These are phyloP conservation scores for Noctua comes DNA, from an alignment of 2,888 invertebrate species.

Conservation along the genomic window DNA sequence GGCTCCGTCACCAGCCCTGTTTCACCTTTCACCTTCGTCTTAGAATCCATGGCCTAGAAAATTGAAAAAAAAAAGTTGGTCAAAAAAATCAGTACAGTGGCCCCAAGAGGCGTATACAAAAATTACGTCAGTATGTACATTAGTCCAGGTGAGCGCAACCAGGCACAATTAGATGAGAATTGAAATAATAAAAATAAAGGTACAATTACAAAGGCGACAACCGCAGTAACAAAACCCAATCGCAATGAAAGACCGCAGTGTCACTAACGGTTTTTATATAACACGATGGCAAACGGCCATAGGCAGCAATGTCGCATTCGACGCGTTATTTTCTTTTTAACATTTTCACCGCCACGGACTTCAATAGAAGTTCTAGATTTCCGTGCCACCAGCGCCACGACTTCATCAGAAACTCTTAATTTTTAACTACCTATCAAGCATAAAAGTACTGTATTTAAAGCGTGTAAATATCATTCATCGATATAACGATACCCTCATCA, in stretches of 20 bases:
- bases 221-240: neutral
- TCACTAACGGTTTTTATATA: neutral
- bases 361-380: too few species aligned
- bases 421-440: too few species aligned
- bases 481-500: too few species aligned
- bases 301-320: neutral
- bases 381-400: too few species aligned
- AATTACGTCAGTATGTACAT: neutral
- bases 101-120: neutral
- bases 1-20: conserved; percentile 95
- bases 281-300: neutral
- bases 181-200: neutral
- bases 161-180: neutral
- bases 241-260: neutral
- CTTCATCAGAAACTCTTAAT: too few species aligned
- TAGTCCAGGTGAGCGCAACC: neutral
- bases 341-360: too few species aligned
- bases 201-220: neutral
- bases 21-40: conserved; percentile 88
- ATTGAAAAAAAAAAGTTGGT: neutral
- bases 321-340: neutral
- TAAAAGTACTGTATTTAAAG: too few species aligned
- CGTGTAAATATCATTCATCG: too few species aligned
- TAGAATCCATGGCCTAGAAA: conserved; percentile 91
- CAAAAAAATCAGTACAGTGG: neutral